phyloP scores from a whole-genome alignment of 2,888 invertebrate genomes.

The Erebia ligea region DNA sequence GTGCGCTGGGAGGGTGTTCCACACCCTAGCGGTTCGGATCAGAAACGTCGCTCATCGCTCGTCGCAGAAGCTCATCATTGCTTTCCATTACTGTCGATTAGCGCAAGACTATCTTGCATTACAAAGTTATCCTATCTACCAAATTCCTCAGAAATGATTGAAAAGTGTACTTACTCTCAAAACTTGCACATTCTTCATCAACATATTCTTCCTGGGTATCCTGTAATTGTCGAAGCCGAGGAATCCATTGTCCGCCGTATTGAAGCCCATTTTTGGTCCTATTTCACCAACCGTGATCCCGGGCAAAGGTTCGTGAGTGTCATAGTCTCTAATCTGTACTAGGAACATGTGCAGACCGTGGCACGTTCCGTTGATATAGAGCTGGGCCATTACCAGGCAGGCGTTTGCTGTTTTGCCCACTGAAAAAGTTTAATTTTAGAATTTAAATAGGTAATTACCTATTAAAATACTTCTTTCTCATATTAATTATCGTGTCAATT shows the following conservation, averaged over 20 bases:
- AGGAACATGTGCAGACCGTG: conserved; percentile 94
- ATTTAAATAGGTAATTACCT: too few species aligned
- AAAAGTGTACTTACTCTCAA: conserved; percentile 39
- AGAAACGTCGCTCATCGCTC: too few species aligned
- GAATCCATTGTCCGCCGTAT: conserved; percentile 93
- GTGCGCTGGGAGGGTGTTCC: too few species aligned
- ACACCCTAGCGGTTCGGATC: too few species aligned
- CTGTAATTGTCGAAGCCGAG: conserved; percentile 90
- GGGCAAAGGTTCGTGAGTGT: conserved; percentile 90
- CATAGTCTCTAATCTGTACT: conserved; percentile 91
- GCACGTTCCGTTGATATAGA: conserved; percentile 89
- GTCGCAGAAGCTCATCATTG: neutral
- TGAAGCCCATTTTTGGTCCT: conserved; percentile 94
- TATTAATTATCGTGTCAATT: too few species aligned
- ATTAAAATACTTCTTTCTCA: too few species aligned
- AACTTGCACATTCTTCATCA: conserved; percentile 94
- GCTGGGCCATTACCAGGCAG: conserved; percentile 94
- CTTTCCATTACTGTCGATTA: neutral
- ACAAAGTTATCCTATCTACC: neutral
- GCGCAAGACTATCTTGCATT: neutral
- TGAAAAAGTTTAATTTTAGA: conserved; percentile 59
- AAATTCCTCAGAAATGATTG: neutral
- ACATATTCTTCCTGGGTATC: conserved; percentile 91
- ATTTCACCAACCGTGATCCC: conserved; percentile 95
- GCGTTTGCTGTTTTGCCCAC: conserved; percentile 95